These are phyloP conservation scores for Linyphia triangularis DNA, from an alignment of 2,888 invertebrate species.

Conservation along the genomic window DNA sequence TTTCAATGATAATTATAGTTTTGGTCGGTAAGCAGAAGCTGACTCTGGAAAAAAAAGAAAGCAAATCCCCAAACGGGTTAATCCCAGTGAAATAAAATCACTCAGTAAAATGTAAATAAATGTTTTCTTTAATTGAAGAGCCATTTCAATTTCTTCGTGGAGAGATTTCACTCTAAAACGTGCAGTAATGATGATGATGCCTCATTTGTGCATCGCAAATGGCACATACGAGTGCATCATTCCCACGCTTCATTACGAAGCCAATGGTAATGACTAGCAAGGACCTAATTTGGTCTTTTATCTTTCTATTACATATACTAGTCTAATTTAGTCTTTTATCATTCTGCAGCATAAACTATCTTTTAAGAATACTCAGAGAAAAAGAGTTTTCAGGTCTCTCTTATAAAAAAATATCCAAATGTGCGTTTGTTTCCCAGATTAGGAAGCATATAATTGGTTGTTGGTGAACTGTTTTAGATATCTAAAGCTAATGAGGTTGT, in stretches of 20 bases:
- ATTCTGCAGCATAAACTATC: not conserved
- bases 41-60: not conserved
- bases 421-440: too few relatives aligned
- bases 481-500: too few relatives aligned
- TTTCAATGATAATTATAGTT: too few relatives aligned
- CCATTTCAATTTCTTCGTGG: not conserved
- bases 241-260: not conserved
- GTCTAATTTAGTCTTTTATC: not conserved
- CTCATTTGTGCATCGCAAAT: conserved; percentile 2
- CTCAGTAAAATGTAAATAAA: not conserved
- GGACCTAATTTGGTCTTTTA: not conserved
- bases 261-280: not conserved
- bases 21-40: too few relatives aligned
- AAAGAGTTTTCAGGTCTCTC: too few relatives aligned
- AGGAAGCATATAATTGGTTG: too few relatives aligned
- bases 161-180: too few relatives aligned
- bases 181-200: conserved; percentile 23
- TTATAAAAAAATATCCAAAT: too few relatives aligned
- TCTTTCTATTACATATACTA: too few relatives aligned
- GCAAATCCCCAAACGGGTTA: not conserved
- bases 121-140: not conserved
- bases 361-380: not conserved
- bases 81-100: not conserved
- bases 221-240: not conserved
- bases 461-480: too few relatives aligned